Base-by-base conservation (phyloP, 2,888 invertebrate genomes). In the Oligia strigilis region DNA sequence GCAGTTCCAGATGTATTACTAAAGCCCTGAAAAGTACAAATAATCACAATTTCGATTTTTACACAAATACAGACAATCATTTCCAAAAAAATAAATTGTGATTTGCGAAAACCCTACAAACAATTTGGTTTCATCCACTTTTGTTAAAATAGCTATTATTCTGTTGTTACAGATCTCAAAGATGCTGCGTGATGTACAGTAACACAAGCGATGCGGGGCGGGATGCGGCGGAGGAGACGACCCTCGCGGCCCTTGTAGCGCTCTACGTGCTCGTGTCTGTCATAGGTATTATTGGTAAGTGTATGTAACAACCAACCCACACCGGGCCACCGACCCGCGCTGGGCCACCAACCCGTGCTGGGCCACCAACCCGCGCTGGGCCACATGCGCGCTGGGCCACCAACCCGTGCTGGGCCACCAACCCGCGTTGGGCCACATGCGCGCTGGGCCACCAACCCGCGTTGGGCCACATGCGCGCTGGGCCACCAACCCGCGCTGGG, bases 251-350 rank as follows among this genome's bases (percentile, higher is more conserved):
- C 60, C 95, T 97, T 78, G 92, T 96, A 74, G 94, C 93, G 46
- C 93, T 97, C 52, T 97, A 97, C 92, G 95, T 96, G 85, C 94
- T 97, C 86, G 96, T 97, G 84, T 95, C 96, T 76, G 92, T 97
- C 88, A 92, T 96, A 55, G 97, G 97, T 62, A 94, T 97, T 71
- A 92, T 97, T 82, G 97, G 97, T 96, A 82, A 93, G 94, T 75
- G 23, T 40, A 23, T n/a, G 14, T 52, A 17, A 60, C 17, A 23
- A 46, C 17, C n/a, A 69, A n/a, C 17, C 67, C 43, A 0, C 17
- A 14, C 43, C 17, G 2, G 9, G 5, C 43, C 23, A 40, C 23
- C 40, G 23, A 19, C 1, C 36, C 11, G 17, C 43, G 2, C 11
- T n/a, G 43, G n/a, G 2, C 19, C 19, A 19, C 55, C 19, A 55